These are phyloP conservation scores for Yoshiicerus persimilis DNA, from an alignment of 1,140 invertebrate species.

Conservation along the genomic window DNA sequence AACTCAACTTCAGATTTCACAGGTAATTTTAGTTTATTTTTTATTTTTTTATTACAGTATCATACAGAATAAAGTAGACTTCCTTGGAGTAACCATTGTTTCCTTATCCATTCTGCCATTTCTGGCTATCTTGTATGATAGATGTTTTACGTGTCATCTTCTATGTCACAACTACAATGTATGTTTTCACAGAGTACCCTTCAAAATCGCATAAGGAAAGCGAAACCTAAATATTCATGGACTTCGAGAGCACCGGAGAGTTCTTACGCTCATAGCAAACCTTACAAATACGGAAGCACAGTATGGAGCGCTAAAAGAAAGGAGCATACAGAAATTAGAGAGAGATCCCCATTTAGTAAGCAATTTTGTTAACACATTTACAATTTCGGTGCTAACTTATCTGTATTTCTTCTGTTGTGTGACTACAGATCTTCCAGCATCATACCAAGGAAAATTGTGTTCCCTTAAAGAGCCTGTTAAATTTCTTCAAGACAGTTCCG, in stretches of 20 bases:
- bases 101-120: no score
- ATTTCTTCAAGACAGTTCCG: conserved; percentile 30
- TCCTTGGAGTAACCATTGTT: no score
- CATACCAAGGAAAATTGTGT: conserved; percentile 27
- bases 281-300: conserved; percentile 33
- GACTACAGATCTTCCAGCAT: conserved; percentile 29
- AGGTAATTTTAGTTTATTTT: conserved; percentile 7
- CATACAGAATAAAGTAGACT: no score
- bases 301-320: not conserved
- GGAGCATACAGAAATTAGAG: not conserved
- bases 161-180: not conserved
- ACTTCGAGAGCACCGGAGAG: not conserved
- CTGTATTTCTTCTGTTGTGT: not conserved
- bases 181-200: not conserved
- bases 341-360: not conserved
- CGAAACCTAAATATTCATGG: conserved; percentile 35
- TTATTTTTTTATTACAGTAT: no score
- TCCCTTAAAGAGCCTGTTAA: not conserved
- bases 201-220: not conserved
- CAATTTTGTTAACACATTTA: not conserved
- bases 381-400: no score
- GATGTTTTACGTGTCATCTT: no score
- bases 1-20: not conserved
- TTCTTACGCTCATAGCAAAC: not conserved
- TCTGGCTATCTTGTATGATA: no score